Percentiles rank a stretch among this genome's conserved stretches.
Evolutionary conservation across 2,797 vertebrate species (phyloP).

Genomic region (Gorsachius magnificus): DNA sequence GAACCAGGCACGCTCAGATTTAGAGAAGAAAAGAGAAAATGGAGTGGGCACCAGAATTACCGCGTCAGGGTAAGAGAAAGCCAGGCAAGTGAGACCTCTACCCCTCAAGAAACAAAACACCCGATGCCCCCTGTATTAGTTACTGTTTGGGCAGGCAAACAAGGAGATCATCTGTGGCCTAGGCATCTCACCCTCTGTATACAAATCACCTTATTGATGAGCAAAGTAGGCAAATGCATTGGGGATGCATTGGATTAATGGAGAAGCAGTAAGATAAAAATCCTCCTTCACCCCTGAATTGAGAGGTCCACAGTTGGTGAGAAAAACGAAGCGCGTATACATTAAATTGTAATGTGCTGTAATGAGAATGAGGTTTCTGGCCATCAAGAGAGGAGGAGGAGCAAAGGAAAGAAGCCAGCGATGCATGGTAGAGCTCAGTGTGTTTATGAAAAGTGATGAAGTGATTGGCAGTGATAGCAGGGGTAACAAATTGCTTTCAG

Average conservation of each 20-base stretch:
- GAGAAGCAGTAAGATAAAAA: not conserved
- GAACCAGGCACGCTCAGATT: not conserved
- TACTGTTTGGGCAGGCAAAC: not conserved
- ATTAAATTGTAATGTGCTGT: not conserved
- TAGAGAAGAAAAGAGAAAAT: not conserved
- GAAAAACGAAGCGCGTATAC: not conserved
- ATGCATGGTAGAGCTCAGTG: not conserved
- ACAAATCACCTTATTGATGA: not conserved
- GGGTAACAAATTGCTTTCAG: not conserved
- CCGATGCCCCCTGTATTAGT: not conserved
- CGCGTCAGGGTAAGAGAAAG: not conserved
- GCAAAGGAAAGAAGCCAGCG: not conserved
- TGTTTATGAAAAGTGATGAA: not conserved
- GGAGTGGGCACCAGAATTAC: not conserved
- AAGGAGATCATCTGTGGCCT: not conserved
- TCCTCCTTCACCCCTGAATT: not conserved
- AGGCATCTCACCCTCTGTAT: not conserved
- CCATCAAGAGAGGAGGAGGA: not conserved
- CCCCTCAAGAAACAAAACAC: not conserved
- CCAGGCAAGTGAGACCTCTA: not conserved
- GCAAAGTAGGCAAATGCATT: not conserved
- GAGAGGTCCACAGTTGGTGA: not conserved
- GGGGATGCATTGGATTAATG: not conserved
- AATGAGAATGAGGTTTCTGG: not conserved
- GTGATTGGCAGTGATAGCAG: not conserved